Evolutionary conservation across 2,888 invertebrate genomes (phyloP), one percentile per base, ranked within the genome.

Genomic region (Anticlea derivata): DNA sequence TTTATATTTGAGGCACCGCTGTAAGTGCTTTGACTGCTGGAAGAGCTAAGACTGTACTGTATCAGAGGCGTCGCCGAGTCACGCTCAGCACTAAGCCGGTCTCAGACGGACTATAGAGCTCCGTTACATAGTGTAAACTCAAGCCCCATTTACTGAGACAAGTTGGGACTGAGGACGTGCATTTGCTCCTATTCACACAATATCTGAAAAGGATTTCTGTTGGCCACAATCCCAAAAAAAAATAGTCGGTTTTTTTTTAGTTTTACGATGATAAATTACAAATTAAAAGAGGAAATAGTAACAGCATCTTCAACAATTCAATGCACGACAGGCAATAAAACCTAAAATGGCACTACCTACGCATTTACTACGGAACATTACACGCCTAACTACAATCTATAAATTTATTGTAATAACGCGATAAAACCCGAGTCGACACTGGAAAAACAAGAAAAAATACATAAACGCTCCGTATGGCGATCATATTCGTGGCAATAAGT

Each of bases 401-500:
- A 65, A 64, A 66, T 73, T 73, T 68, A 70, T 67, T 65, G 64
- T 75, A 63, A 75, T 66, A 70, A 61, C 66, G 60, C 68, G 65
- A 76, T 77, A 76, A 74, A 74, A 66, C 58, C 60, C 54, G 50
- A 67, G 61, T 65, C 66, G 67, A 66, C 68, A 63, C 50, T 61
- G 69, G 40, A 63, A 68, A 68, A 71, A 73, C 66, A 71, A 62
- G 61, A 70, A 71, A 77, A 72, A 73, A 71, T 54, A 65, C 72
- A 70, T 75, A 77, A 75, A 78, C 68, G 73, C 67, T 68, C 66
- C 64, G 69, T 70, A 73, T 66, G 70, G 67, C 70, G 66, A 73
- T 70, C 75, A 75, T 79, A 82, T 78, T 72, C 73, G 65, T 63
- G 61, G 75, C 78, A 82, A 82, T 85, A 83, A 83, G 80, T 83